Evolutionary conservation across 2,888 invertebrate species (phyloP).

Genomic region (Lasioglossum morio): DNA sequence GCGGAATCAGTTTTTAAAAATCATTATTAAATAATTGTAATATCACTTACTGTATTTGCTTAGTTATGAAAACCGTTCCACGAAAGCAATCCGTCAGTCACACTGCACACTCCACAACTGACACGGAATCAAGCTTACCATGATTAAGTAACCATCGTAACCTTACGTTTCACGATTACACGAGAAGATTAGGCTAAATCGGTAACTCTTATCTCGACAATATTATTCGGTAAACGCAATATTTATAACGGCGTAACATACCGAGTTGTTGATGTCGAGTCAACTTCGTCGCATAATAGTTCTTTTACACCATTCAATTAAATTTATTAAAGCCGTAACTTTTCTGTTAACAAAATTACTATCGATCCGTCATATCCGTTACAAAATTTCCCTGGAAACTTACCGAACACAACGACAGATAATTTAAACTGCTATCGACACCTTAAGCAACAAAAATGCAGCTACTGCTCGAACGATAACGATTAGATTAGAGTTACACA

Average conservation of each 20-base stretch:
- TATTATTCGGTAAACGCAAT: not conserved
- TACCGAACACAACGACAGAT: not conserved
- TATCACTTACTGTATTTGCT: not conserved
- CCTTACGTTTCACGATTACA: not conserved
- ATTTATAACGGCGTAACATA: not conserved
- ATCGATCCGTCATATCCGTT: not conserved
- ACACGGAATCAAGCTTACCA: not conserved
- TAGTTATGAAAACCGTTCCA: not conserved
- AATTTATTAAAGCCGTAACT: not conserved
- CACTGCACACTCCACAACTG: not conserved
- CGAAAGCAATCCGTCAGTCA: not conserved
- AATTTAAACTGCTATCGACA: not conserved
- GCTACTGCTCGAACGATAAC: too few species aligned
- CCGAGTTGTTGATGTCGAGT: not conserved
- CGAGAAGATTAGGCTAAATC: not conserved
- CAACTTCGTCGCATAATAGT: too few species aligned
- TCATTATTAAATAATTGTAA: too few species aligned
- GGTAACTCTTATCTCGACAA: not conserved
- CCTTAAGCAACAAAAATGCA: too few species aligned
- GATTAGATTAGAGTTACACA: too few species aligned
- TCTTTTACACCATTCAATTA: too few species aligned
- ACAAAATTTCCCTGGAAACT: not conserved
- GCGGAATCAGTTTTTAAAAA: not conserved
- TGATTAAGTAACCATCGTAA: not conserved
- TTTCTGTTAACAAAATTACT: not conserved